Base-by-base conservation (phyloP, 2,888 invertebrate species). In the Pomacea canaliculata region DNA sequence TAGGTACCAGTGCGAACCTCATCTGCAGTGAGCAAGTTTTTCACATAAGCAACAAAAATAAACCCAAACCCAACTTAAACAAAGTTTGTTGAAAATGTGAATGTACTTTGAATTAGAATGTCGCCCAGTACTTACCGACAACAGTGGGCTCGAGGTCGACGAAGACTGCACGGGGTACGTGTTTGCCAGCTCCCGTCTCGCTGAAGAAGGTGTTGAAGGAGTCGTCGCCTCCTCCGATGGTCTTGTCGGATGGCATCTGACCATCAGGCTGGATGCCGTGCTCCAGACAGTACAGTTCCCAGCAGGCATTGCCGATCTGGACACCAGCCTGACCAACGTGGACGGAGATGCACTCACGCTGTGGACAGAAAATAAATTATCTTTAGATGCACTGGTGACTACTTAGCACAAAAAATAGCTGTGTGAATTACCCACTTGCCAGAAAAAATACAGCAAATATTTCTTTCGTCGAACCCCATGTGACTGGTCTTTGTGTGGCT, bases 181-280 rank as follows among this genome's bases (percentile, higher is more conserved):
- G 97, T 90, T 98, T 98, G 89, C 97, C 98, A 63, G 97, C 95
- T 69, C 97, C 97, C 79, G 97, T 98, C 92, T 98, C 97, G 79
- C 91, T 90, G 89, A 92, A 92, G 86, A 92, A 92, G 59, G 92
- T 97, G 87, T 97, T 97, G 93, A 97, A 98, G 79, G 96, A 96
- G 92, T 85, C 95, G 92, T 97, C 97, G 78, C 96, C 91, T 27
- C 86, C 89, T 65, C 91, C 92, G 71, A 91, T 85, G 59, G 95
- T 95, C 92, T 96, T 96, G 91, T 96, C 96, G 0, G 95, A 94
- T 23, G 96, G 96, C 90, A 90, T 90, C 83, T 89, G 90, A 91
- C 82, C 93, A 87, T 92, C 92, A 56, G 92, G 92, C 83, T 91
- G 91, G 82, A 92, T 92, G 73, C 92, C 72, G 70, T 80, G 79